Conservation (phyloP, 1,140 invertebrate genomes). For the Heliconius congener region DNA sequence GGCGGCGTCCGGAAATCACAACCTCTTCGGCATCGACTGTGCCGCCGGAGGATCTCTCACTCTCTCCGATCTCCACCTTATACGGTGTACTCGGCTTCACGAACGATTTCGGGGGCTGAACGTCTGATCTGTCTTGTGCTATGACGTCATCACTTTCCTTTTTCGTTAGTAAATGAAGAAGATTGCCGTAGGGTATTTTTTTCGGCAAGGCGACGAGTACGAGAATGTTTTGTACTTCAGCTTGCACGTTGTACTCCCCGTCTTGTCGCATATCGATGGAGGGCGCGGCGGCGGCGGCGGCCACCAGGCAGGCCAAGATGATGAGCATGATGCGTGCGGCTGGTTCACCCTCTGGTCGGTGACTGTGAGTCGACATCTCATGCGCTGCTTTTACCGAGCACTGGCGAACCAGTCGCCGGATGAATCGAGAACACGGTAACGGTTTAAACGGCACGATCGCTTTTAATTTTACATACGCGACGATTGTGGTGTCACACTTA, state of each 20-base stretch:
- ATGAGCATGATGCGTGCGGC: slow-evolving; percentile 65
- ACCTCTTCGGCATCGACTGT: slow-evolving; percentile 63
- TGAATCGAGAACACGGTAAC: slow-evolving; percentile 75
- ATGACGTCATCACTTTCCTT: slow-evolving; percentile 50
- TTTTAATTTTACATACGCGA: slow-evolving; percentile 43
- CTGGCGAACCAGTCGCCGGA: slow-evolving; percentile 64
- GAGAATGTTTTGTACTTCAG: slow-evolving; percentile 85
- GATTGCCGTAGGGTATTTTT: slow-evolving; percentile 57
- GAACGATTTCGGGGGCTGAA: slow-evolving; percentile 73
- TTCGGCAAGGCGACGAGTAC: slow-evolving; percentile 83
- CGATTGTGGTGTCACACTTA: slow-evolving; percentile 23
- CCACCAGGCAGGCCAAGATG: slow-evolving; percentile 47
- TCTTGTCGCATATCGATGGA: slow-evolving; percentile 84
- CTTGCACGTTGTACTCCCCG: slow-evolving; percentile 84
- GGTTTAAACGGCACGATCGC: slow-evolving; percentile 66
- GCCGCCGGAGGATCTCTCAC: slow-evolving; percentile 47
- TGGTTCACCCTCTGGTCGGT: slow-evolving; percentile 41
- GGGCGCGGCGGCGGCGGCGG: slow-evolving; percentile 86
- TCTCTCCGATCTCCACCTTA: slow-evolving; percentile 78
- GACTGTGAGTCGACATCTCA: slow-evolving; percentile 58
- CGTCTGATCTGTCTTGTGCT: slow-evolving; percentile 61
- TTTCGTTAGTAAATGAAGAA: slow-evolving; percentile 61
- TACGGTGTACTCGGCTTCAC: slow-evolving; percentile 82
- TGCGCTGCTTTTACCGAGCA: slow-evolving; percentile 72
- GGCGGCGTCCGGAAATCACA: slow-evolving; percentile 60